Evolutionary conservation across 2,888 invertebrate species (phyloP).

Genomic region (Oxycera nigricornis): DNA sequence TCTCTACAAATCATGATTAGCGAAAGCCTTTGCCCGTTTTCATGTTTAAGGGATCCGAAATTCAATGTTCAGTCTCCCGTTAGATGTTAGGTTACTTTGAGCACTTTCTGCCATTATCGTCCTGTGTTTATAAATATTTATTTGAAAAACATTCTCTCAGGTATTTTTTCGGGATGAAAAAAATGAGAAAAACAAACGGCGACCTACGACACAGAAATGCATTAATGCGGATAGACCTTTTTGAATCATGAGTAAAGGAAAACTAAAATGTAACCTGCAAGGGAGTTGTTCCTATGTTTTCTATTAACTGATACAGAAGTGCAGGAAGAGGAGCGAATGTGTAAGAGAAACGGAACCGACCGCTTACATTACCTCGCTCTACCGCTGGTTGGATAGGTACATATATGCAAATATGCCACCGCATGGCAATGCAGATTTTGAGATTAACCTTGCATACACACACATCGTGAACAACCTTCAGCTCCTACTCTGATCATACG

Average conservation of each 20-base stretch:
- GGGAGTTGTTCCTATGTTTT: background rate
- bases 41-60: background rate
- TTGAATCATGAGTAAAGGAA: background rate
- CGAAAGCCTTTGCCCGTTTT: background rate
- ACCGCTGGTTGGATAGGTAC: background rate
- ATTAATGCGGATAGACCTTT: background rate
- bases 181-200: background rate
- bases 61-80: background rate
- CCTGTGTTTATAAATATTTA: background rate
- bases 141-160: background rate
- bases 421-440: slow-evolving; percentile 22
- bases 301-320: background rate
- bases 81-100: background rate
- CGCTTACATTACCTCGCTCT: background rate
- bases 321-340: background rate
- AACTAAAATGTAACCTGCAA: background rate
- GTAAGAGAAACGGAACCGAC: background rate
- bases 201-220: too few relatives aligned
- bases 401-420: background rate
- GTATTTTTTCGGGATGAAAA: background rate
- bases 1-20: background rate
- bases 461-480: background rate
- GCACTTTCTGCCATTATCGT: background rate
- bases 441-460: background rate
- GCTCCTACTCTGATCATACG: too few relatives aligned